phyloP scores from a whole-genome alignment of 2,888 invertebrate genomes.

The Agriotes lineatus region DNA sequence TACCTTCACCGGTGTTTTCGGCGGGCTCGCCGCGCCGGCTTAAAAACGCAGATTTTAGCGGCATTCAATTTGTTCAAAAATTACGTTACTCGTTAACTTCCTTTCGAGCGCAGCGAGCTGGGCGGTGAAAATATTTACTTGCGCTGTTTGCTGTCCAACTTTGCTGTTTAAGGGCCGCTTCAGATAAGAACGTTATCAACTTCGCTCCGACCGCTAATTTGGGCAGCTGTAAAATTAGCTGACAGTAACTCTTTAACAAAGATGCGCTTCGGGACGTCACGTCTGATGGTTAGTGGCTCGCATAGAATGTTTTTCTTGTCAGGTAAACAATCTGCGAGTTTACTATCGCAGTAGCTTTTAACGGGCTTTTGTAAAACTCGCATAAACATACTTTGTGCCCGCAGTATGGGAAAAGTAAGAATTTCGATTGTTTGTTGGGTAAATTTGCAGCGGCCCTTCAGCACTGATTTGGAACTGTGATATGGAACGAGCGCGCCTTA shows the following conservation, averaged over 20 bases:
- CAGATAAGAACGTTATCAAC: conserved; percentile 5
- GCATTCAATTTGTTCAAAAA: conserved; percentile 7
- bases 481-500: no score
- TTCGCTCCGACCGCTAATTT: background rate
- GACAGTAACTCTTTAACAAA: background rate
- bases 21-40: background rate
- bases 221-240: background rate
- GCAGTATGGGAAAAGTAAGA: no score
- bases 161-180: background rate
- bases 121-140: background rate
- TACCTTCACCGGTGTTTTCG: conserved; percentile 3
- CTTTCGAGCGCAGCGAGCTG: background rate
- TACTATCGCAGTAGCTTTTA: no score
- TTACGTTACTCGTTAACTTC: background rate
- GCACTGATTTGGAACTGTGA: no score
- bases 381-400: no score
- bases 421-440: no score
- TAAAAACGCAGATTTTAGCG: conserved; percentile 1
- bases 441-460: no score
- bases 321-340: no score
- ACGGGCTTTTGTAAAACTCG: no score
- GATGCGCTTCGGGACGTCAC: background rate
- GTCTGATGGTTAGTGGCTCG: background rate
- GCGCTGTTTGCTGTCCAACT: conserved; percentile 3
- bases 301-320: no score